These are phyloP conservation scores for Hypselothyrea guttata DNA, from an alignment of 2,888 invertebrate species.

Conservation along the genomic window DNA sequence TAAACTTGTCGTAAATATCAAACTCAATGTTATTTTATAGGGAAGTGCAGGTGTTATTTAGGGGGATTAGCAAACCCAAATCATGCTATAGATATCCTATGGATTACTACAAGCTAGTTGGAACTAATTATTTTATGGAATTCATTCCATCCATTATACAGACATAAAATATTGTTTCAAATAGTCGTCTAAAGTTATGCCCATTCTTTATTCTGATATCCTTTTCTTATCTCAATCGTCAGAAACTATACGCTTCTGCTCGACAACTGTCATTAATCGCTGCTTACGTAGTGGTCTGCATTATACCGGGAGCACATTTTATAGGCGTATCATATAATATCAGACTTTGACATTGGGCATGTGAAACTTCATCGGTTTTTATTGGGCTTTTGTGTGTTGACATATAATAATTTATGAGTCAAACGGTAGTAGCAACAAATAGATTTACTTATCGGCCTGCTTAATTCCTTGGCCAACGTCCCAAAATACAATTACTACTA, in stretches of 20 bases:
- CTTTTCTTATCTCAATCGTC: neutral
- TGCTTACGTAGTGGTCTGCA: slow-evolving; percentile 37
- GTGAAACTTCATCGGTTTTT: slow-evolving; percentile 55
- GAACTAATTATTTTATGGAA: too few relatives aligned
- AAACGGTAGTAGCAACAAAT: slow-evolving; percentile 55
- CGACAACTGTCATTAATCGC: slow-evolving; percentile 16
- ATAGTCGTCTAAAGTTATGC: too few relatives aligned
- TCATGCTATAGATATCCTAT: too few relatives aligned
- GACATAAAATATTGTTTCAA: too few relatives aligned
- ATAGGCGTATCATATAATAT: slow-evolving; percentile 69
- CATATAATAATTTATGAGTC: slow-evolving; percentile 62
- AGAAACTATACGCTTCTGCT: slow-evolving; percentile 35
- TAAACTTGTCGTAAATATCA: slow-evolving; percentile 73
- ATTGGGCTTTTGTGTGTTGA: slow-evolving; percentile 53
- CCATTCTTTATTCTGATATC: neutral
- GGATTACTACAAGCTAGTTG: too few relatives aligned
- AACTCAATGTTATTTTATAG: slow-evolving; percentile 57
- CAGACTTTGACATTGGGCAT: slow-evolving; percentile 68
- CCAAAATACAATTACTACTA: slow-evolving; percentile 10
- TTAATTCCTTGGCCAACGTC: slow-evolving; percentile 52
- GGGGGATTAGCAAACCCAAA: too few relatives aligned
- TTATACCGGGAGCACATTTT: slow-evolving; percentile 55
- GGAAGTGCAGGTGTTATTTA: too few relatives aligned
- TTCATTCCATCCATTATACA: too few relatives aligned
- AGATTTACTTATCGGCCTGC: slow-evolving; percentile 54